Evolutionary conservation across 2,113 vertebrate species (phyloP).

Genomic region (Furnarius figulus): DNA sequence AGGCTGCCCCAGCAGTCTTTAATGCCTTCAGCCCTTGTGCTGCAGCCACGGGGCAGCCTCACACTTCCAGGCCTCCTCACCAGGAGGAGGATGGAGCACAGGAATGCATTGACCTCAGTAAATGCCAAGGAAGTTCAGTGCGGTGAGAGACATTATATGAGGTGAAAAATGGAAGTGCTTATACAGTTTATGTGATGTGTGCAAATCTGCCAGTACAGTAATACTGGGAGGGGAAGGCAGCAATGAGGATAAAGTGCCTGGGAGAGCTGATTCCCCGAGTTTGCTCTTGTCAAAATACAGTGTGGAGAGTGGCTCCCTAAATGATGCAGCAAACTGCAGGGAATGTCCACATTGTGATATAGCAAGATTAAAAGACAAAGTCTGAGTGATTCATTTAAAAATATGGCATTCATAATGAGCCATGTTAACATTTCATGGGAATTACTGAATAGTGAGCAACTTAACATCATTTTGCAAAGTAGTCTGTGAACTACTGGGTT

Average conservation of each 20-base stretch:
- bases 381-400: neutral
- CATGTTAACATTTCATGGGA: neutral
- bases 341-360: neutral
- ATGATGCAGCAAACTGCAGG: neutral
- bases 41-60: neutral
- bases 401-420: neutral
- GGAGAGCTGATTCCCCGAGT: neutral
- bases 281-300: neutral
- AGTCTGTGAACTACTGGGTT: neutral
- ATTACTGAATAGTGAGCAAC: neutral
- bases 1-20: neutral
- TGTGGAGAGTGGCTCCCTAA: rapidly evolving
- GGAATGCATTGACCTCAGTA: neutral
- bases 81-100: neutral
- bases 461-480: neutral
- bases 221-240: neutral
- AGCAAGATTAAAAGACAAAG: neutral
- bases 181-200: neutral
- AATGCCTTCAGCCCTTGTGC: neutral
- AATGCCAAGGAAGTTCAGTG: neutral
- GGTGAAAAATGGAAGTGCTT: neutral
- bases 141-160: neutral
- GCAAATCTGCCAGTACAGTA: neutral
- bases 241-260: neutral
- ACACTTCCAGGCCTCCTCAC: neutral